A percentile compares a stretch with the other conserved stretches of the same genome.
Evolutionary conservation across 2,113 vertebrate genomes (phyloP).

Genomic region (Tetraodon nigroviridis): DNA sequence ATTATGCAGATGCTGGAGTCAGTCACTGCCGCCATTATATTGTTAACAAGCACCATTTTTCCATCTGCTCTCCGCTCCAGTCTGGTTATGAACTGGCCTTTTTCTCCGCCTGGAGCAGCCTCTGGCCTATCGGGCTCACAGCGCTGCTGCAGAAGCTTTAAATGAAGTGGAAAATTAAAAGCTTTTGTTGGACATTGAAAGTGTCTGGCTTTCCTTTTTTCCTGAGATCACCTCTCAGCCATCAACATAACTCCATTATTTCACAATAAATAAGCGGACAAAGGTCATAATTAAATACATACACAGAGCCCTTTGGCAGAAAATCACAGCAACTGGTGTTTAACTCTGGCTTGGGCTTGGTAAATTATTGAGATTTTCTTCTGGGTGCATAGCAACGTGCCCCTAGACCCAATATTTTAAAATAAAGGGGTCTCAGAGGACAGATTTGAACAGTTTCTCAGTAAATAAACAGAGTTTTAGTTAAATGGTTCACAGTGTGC

Average conservation of each 20-base stretch:
- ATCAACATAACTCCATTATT: conserved; percentile 8
- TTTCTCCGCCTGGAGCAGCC: conserved; percentile 53
- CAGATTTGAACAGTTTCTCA: no score
- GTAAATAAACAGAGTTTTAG: no score
- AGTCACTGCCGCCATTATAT: conserved; percentile 61
- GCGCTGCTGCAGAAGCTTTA: conserved; percentile 62
- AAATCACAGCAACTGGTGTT: no score
- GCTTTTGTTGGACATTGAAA: conserved; percentile 59
- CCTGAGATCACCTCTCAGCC: conserved; percentile 7
- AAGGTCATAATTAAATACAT: conserved; percentile 27
- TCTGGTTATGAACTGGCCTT: conserved; percentile 69
- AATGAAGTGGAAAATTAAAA: conserved; percentile 78
- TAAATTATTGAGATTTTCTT: no score
- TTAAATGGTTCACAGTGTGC: not conserved
- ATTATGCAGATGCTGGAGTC: conserved; percentile 65
- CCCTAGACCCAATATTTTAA: no score
- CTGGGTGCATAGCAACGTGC: no score
- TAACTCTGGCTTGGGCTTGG: no score
- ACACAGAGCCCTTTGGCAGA: no score
- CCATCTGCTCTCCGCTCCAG: conserved; percentile 53
- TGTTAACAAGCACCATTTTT: conserved; percentile 64
- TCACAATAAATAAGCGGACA: conserved; percentile 32
- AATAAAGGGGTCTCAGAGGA: no score
- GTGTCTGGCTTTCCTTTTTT: conserved; percentile 52
- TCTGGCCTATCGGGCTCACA: conserved; percentile 55